Evolutionary conservation across 2,113 vertebrate species (phyloP).

Genomic region (Gadus macrocephalus): DNA sequence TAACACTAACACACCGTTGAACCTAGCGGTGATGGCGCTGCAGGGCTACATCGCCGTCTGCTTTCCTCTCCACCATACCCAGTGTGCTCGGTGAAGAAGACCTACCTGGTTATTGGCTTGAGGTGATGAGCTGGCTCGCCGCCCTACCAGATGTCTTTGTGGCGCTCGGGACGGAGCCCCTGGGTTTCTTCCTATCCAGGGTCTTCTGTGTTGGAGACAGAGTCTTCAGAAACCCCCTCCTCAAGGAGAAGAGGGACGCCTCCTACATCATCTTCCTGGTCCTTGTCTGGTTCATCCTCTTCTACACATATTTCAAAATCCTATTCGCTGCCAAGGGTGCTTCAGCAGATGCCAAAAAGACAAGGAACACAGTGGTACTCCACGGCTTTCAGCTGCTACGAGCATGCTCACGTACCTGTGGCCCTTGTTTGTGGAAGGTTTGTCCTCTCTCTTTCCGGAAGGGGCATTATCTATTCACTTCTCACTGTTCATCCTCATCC

Average conservation of each 20-base stretch:
- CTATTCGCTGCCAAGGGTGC: slow-evolving; percentile 33
- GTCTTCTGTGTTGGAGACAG: slow-evolving; percentile 29
- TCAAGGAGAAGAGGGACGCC: slow-evolving; percentile 35
- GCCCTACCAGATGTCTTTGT: slow-evolving; percentile 52
- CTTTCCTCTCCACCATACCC: slow-evolving; percentile 44
- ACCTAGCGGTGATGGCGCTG: slow-evolving; percentile 44
- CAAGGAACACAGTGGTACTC: slow-evolving; percentile 37
- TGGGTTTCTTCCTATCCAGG: slow-evolving; percentile 40
- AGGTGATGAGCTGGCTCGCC: slow-evolving; percentile 28
- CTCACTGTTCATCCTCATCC: slow-evolving; percentile 39
- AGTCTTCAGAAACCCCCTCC: slow-evolving; percentile 30
- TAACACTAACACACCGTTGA: slow-evolving; percentile 44
- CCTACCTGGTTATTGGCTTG: slow-evolving; percentile 42
- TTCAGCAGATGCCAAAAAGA: slow-evolving; percentile 28
- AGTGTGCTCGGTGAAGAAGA: slow-evolving; percentile 52
- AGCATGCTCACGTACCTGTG: slow-evolving; percentile 49
- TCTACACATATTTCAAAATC: slow-evolving; percentile 49
- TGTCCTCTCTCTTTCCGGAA: slow-evolving; percentile 21
- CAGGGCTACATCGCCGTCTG: slow-evolving; percentile 64
- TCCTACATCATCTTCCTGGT: slow-evolving; percentile 25
- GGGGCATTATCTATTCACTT: neutral
- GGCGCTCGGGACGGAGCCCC: slow-evolving; percentile 32
- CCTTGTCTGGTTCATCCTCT: slow-evolving; percentile 43
- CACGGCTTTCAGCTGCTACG: slow-evolving; percentile 40
- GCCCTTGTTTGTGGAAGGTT: neutral